Base-by-base conservation (phyloP, 2,113 vertebrate genomes). In the Syngnathoides biaculeatus region DNA sequence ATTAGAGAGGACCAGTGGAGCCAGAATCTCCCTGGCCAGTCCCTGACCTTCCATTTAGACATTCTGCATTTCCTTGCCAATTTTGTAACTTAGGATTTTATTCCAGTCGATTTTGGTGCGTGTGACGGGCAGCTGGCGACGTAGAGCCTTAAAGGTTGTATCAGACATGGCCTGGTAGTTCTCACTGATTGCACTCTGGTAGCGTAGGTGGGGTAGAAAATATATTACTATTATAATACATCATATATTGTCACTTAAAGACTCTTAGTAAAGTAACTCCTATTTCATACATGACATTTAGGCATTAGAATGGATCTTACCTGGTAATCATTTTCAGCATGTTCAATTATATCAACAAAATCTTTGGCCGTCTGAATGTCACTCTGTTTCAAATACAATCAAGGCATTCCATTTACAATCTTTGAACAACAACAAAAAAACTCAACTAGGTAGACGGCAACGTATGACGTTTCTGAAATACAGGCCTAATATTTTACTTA, bases 81-180 rank as follows among this genome's bases (percentile, higher is more conserved):
- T 99, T 92, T 98, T 99, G 92, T 98, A 99, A 92, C 96, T 98
- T 78, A 99, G 94, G 82, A 99, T 99, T 93, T 98, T 99, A 91
- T 96, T 98, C 97, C 97, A 99, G 90, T 99, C 97, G 64, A 99
- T 96, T 93, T 99, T 99, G 69, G 96, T 98, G 88, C 97, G 96
- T 48, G 96, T 99, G 82, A 98, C 96, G 48, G 96, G 97, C 85
- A 99, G 90, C 71, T 98, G 96, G 78, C 97, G 94, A 86, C 97
- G 96, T 90, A 99, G 94, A 89, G 97, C 97, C 90, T 99, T 98
- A 87, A 98, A 99, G 69, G 97, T 99, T 86, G 96, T 98, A 90
- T 98, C 97, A 4, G 96, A 99, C 97, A 98, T 98, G 2, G 96
- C 96, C 92, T 98, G 96, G 69, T 99, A 99, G 86, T 98, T 98